Conservation (phyloP, 2,888 invertebrate genomes). For the Magallana nippona region DNA sequence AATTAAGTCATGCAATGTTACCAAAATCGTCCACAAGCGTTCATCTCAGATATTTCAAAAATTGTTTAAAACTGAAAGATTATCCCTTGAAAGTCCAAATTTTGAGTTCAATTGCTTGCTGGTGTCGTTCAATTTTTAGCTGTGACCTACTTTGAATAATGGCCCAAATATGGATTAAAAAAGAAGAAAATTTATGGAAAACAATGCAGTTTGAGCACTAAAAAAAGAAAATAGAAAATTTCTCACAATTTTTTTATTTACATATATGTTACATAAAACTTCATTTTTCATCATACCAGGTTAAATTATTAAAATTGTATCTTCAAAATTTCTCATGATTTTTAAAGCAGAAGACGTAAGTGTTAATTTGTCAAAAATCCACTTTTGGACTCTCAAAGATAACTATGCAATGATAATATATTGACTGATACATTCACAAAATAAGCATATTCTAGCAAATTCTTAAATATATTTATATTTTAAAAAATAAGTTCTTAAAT, state of each 20-base stretch:
- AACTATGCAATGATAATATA: not conserved
- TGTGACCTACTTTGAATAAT: not conserved
- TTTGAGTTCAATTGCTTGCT: not conserved
- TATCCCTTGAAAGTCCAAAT: not conserved
- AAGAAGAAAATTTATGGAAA: not conserved
- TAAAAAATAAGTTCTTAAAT: not conserved
- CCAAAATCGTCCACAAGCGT: not conserved
- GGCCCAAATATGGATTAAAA: not conserved
- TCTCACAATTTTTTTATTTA: not conserved
- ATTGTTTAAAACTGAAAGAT: not conserved
- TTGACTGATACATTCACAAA: not conserved
- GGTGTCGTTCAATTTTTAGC: not conserved
- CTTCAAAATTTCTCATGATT: not conserved
- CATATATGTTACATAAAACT: not conserved
- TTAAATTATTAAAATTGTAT: not conserved
- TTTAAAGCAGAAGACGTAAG: not conserved
- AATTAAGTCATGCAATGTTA: not conserved
- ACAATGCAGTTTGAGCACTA: not conserved
- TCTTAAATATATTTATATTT: not conserved
- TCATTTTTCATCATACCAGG: not conserved
- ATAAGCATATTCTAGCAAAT: not conserved
- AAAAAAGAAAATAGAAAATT: conserved; percentile 1
- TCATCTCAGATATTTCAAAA: not conserved
- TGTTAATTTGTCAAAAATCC: not conserved
- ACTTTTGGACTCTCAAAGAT: conserved; percentile 3